These are phyloP conservation scores for Dicaeum eximium DNA, from an alignment of 2,113 vertebrate species.

Conservation along the genomic window DNA sequence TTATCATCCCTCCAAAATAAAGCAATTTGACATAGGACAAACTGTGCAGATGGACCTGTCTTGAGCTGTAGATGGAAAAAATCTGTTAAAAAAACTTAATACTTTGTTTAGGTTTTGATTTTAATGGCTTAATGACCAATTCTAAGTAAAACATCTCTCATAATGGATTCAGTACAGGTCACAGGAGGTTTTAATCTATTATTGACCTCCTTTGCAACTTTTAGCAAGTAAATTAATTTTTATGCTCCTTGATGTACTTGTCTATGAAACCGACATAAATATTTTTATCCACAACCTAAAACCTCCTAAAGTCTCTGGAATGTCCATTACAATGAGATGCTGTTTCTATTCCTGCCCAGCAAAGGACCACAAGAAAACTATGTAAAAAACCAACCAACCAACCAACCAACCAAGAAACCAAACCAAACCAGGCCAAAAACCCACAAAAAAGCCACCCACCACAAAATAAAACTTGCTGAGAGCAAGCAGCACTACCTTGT, in stretches of 20 bases:
- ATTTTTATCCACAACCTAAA: neutral
- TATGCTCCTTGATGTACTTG: neutral
- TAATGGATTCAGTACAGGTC: neutral
- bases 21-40: neutral
- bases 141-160: neutral
- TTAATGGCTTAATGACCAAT: neutral
- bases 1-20: slow-evolving; percentile 34
- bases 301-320: neutral
- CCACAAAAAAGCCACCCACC: neutral
- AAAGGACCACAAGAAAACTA: neutral
- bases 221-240: neutral
- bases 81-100: neutral
- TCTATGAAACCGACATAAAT: neutral
- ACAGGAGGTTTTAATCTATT: neutral
- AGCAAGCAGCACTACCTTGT: neutral
- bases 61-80: neutral
- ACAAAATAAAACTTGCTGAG: neutral
- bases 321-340: neutral
- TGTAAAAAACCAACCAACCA: neutral
- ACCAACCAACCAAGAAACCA: neutral
- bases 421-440: too few species aligned
- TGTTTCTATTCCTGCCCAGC: neutral
- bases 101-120: neutral
- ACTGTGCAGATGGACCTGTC: slow-evolving; percentile 18
- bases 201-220: neutral